Percentiles rank a stretch among this genome's conserved stretches.
These are phyloP conservation scores for Lithophane leautieri DNA, from an alignment of 2,888 invertebrate genomes.

Conservation along the genomic window DNA sequence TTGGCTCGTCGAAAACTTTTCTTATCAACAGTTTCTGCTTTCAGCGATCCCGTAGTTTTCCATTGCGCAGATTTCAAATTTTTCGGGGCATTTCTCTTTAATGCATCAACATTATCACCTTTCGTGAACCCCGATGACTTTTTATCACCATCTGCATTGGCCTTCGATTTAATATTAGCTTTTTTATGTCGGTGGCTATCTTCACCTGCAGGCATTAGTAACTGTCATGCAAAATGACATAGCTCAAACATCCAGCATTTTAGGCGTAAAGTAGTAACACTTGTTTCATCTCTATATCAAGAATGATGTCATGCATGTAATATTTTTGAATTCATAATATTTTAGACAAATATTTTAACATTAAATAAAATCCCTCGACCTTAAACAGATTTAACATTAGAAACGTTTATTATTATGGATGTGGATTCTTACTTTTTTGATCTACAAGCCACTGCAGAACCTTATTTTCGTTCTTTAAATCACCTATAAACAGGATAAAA, in stretches of 20 bases:
- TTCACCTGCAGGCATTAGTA: conserved; percentile 91
- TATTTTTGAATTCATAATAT: conserved; percentile 77
- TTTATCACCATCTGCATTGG: conserved; percentile 89
- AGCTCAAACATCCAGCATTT: conserved; percentile 90
- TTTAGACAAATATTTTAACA: conserved; percentile 61
- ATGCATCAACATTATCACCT: conserved; percentile 71
- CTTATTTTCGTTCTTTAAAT: conserved; percentile 98
- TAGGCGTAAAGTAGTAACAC: conserved; percentile 84
- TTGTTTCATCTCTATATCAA: conserved; percentile 77
- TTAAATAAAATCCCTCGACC: conserved; percentile 62
- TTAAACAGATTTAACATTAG: conserved; percentile 68
- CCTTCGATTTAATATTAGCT: conserved; percentile 87
- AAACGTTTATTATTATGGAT: conserved; percentile 87
- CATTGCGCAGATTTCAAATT: conserved; percentile 71
- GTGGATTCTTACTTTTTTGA: conserved; percentile 98
- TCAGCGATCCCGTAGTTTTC: conserved; percentile 82
- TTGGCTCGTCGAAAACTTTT: conserved; percentile 49
- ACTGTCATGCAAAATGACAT: conserved; percentile 91
- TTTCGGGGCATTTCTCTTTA: conserved; percentile 68
- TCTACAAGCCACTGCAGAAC: conserved; percentile 98
- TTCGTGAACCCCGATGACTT: conserved; percentile 79
- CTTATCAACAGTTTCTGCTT: conserved; percentile 72
- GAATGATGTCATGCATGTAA: conserved; percentile 90
- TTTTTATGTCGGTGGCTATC: conserved; percentile 88
- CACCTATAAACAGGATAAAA: conserved; percentile 93